A percentile compares a stretch with the other conserved stretches of the same genome.
phyloP scores from a whole-genome alignment of 2,113 vertebrate genomes.

The Dipodomys stephensi region DNA sequence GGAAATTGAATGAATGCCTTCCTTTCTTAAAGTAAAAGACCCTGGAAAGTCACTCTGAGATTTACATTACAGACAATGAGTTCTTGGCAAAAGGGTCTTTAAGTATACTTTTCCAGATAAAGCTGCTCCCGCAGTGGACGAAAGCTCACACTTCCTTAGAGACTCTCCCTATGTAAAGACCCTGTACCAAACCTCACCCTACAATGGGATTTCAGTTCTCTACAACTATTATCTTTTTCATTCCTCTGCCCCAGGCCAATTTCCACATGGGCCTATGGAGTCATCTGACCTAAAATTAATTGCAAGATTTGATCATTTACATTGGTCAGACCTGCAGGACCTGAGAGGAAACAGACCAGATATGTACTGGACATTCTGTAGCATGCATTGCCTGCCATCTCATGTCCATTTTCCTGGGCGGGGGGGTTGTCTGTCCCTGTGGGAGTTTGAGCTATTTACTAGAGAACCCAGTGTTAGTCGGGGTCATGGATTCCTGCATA shows the following conservation, averaged over 20 bases:
- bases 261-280: not conserved
- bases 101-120: not conserved
- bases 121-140: not conserved
- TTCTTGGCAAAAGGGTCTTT: too few species aligned
- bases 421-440: too few species aligned
- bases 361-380: not conserved
- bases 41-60: not conserved
- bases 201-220: not conserved
- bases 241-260: not conserved
- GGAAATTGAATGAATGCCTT: conserved; percentile 4
- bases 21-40: conserved; percentile 35
- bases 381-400: not conserved
- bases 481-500: too few species aligned
- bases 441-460: too few species aligned
- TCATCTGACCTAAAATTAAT: not conserved
- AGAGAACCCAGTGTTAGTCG: too few species aligned
- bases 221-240: not conserved
- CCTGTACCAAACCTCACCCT: too few species aligned
- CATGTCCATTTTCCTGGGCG: not conserved
- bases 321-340: not conserved
- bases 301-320: not conserved
- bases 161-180: not conserved
- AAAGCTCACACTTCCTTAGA: not conserved
- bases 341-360: not conserved
- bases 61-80: not conserved